A percentile compares a stretch with the other conserved stretches of the same genome.
These are phyloP conservation scores for Corythoichthys intestinalis DNA, from an alignment of 2,113 vertebrate genomes.

Conservation along the genomic window DNA sequence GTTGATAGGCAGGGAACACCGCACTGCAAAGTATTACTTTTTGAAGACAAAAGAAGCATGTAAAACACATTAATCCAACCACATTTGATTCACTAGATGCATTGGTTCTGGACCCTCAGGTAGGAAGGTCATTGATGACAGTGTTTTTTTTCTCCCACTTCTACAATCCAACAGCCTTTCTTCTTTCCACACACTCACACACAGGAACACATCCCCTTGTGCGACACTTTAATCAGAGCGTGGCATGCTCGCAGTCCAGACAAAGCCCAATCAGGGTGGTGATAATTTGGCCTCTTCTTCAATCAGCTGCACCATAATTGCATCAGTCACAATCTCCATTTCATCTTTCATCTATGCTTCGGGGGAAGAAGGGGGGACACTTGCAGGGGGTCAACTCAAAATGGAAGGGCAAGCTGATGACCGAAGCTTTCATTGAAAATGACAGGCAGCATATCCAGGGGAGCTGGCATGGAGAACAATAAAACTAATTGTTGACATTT, in stretches of 20 bases:
- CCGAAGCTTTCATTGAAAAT: constrained; percentile 60
- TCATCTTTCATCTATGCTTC: constrained; percentile 72
- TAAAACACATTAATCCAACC: constrained; percentile 5
- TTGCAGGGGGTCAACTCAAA: neutral
- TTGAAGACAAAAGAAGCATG: neutral
- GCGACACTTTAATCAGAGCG: constrained; percentile 74
- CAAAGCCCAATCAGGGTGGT: constrained; percentile 74
- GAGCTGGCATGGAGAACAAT: constrained; percentile 38
- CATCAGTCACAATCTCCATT: constrained; percentile 77
- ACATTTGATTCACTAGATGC: constrained; percentile 29
- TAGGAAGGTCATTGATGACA: constrained; percentile 59
- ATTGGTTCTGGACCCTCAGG: constrained; percentile 27
- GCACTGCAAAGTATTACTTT: neutral
- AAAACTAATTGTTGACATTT: constrained; percentile 60
- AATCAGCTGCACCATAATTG: constrained; percentile 76
- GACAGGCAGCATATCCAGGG: constrained; percentile 48
- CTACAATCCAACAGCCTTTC: constrained; percentile 20
- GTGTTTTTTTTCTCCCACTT: constrained; percentile 15
- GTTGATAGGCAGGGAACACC: no score
- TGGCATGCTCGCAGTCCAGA: constrained; percentile 67
- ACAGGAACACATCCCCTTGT: constrained; percentile 40
- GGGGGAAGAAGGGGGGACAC: constrained; percentile 30
- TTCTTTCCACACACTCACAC: constrained; percentile 36
- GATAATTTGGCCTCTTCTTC: constrained; percentile 80
- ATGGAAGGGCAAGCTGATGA: constrained; percentile 49